A percentile compares a stretch with the other conserved stretches of the same genome.
These are phyloP conservation scores for Polymixis lichenea DNA, from an alignment of 2,888 invertebrate species.

Conservation along the genomic window DNA sequence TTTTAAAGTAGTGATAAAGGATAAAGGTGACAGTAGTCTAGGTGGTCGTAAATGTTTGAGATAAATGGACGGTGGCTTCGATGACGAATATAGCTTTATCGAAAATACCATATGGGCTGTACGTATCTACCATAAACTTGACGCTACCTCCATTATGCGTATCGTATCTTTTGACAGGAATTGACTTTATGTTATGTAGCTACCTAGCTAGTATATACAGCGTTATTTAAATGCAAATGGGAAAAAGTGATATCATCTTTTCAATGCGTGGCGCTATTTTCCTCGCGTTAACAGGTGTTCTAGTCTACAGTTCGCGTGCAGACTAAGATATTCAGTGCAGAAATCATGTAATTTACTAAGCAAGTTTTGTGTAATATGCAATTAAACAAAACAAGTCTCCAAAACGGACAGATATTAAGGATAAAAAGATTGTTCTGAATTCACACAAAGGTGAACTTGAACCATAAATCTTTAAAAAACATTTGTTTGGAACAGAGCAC, in stretches of 20 bases:
- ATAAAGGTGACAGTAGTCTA: conserved; percentile 64
- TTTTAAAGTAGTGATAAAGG: conserved; percentile 67
- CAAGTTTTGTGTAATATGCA: conserved; percentile 2
- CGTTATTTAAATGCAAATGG: conserved; percentile 52
- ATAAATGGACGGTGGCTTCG: conserved; percentile 69
- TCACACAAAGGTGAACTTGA: conserved; percentile 12
- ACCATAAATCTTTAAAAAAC: neutral
- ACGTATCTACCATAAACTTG: conserved; percentile 38
- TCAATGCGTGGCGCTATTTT: conserved; percentile 31
- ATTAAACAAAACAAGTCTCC: neutral
- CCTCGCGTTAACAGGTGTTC: conserved; percentile 41
- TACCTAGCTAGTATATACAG: conserved; percentile 1
- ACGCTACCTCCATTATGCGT: conserved; percentile 51
- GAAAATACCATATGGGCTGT: conserved; percentile 53
- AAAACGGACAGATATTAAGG: neutral
- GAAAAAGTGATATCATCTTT: conserved; percentile 42
- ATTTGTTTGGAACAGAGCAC: conserved; percentile 11
- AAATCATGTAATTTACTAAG: conserved; percentile 20
- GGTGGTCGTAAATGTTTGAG: conserved; percentile 79
- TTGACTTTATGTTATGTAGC: conserved; percentile 27
- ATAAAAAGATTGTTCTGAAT: conserved; percentile 10
- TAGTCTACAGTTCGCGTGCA: conserved; percentile 25
- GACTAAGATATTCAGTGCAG: conserved; percentile 10
- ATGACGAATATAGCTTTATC: conserved; percentile 70
- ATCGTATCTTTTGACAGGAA: conserved; percentile 44